These are phyloP conservation scores for Brienomyrus longianalis DNA, from an alignment of 2,113 vertebrate species.

Conservation along the genomic window DNA sequence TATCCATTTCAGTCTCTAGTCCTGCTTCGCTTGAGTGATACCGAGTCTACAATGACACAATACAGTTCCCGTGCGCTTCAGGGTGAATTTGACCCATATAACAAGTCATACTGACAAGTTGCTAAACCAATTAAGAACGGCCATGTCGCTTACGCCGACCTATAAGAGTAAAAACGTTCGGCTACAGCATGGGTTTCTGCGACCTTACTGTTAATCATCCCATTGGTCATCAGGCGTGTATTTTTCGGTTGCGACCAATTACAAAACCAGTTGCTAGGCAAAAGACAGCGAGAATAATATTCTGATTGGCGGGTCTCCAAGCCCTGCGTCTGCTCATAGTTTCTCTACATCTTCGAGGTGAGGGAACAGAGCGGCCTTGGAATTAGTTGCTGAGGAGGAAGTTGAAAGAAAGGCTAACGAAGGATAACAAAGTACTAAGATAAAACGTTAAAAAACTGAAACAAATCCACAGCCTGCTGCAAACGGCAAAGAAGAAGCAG, in stretches of 20 bases:
- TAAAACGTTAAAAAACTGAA: conserved; percentile 15
- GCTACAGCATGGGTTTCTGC: not conserved
- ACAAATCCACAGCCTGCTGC: conserved; percentile 44
- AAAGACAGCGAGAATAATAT: not conserved
- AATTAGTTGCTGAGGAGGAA: conserved; percentile 34
- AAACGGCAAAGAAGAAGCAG: conserved; percentile 49
- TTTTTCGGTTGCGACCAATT: not conserved
- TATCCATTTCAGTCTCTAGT: not conserved
- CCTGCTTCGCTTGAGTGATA: not conserved
- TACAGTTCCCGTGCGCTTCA: not conserved
- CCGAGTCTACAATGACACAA: not conserved
- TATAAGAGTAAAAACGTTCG: not conserved
- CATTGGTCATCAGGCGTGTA: conserved; percentile 30
- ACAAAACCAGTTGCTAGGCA: conserved; percentile 10
- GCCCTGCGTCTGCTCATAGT: conserved; percentile 17
- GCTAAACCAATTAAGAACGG: conserved; percentile 19
- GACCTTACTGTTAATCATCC: not conserved
- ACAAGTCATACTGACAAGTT: conserved; percentile 8
- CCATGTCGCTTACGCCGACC: conserved; percentile 23
- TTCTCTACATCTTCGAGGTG: conserved; percentile 38
- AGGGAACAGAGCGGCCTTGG: conserved; percentile 37
- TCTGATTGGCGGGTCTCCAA: conserved; percentile 42
- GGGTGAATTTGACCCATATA: not conserved
- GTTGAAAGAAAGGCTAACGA: conserved; percentile 30
- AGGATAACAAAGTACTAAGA: conserved; percentile 37